Base-by-base conservation (phyloP, 2,888 invertebrate species). In the Meteorus colon region DNA sequence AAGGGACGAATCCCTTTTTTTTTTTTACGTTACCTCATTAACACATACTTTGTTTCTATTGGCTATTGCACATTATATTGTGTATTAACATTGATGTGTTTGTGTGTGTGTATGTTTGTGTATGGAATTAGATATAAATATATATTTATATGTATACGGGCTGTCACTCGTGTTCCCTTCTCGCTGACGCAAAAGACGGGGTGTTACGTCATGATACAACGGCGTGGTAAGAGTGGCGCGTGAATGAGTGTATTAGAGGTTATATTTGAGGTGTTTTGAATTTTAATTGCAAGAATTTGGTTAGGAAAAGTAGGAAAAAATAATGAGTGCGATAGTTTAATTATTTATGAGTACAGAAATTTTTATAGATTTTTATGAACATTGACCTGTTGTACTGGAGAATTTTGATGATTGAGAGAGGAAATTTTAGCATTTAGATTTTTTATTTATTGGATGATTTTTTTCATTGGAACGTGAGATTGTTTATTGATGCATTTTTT, bases 131-230 rank as follows among this genome's bases (percentile, higher is more conserved):
- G 4, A 55, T 19, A 48, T 19, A 55, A 8, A 55, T 19, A 55
- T 24, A n/a, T 19, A 24, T 55, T 8, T 8, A 8, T n/a, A 48
- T 48, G 14, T n/a, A 48, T 48, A 41, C n/a, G 19, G 29, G 31
- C 34, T 72, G 41, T 72, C 63, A 41, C 41, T 16, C 29, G 45
- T 29, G 45, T 62, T 45, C 72, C 45, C 63, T 34, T 51, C 65
- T 65, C 67, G 68, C 79, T 87, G 88, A 88, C 87, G 88, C 86
- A 87, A 86, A 86, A 85, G 82, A 83, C 82, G 77, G 69, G 79
- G 79, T 79, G 84, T 89, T 88, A 88, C 88, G 88, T 88, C 88
- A 89, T 24, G 27, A 41, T 48, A 12, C 37, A 31, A 4, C 45
- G 72, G 86, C 84, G 80, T 81, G 81, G 83, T 80, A 83, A 82